A percentile compares a stretch with the other conserved stretches of the same genome.
These are phyloP conservation scores for Hyperoplus immaculatus DNA, from an alignment of 2,797 vertebrate genomes.

Conservation along the genomic window DNA sequence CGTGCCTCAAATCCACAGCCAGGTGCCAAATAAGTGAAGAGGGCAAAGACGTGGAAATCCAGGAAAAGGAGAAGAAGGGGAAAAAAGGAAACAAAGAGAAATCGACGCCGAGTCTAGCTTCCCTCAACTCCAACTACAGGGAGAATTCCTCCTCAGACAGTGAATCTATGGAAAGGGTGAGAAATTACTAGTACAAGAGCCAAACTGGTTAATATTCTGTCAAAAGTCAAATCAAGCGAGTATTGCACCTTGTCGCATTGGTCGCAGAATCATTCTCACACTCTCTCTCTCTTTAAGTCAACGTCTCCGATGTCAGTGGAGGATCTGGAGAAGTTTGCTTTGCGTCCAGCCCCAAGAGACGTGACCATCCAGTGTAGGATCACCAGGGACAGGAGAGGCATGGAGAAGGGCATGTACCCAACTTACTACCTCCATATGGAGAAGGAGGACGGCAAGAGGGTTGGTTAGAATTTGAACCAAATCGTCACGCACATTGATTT, in stretches of 20 bases:
- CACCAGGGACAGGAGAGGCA: conserved; percentile 88
- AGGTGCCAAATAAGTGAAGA: conserved; percentile 84
- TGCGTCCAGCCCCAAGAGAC: conserved; percentile 84
- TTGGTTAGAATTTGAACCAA: conserved; percentile 43
- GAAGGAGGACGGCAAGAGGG: conserved; percentile 87
- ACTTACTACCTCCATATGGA: conserved; percentile 94
- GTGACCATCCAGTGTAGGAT: conserved; percentile 88
- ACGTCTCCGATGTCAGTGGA: conserved; percentile 79
- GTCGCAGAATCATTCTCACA: background rate
- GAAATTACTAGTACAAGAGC: background rate
- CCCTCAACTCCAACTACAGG: conserved; percentile 85
- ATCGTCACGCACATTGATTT: background rate
- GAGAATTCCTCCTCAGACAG: conserved; percentile 75
- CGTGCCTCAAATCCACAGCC: conserved; percentile 55
- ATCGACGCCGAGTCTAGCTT: conserved; percentile 68
- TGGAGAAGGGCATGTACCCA: conserved; percentile 92
- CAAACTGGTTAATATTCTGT: background rate
- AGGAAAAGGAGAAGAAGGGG: conserved; percentile 50
- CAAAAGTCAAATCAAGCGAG: background rate
- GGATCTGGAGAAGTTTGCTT: conserved; percentile 87
- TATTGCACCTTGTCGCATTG: background rate
- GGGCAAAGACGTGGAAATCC: conserved; percentile 76
- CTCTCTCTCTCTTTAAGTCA: conserved; percentile 45
- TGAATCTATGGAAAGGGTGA: conserved; percentile 77
- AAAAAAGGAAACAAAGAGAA: conserved; percentile 71